Evolutionary conservation across 2,797 vertebrate genomes (phyloP), one percentile per base, ranked within the genome.

Genomic region (Dermochelys coriacea): DNA sequence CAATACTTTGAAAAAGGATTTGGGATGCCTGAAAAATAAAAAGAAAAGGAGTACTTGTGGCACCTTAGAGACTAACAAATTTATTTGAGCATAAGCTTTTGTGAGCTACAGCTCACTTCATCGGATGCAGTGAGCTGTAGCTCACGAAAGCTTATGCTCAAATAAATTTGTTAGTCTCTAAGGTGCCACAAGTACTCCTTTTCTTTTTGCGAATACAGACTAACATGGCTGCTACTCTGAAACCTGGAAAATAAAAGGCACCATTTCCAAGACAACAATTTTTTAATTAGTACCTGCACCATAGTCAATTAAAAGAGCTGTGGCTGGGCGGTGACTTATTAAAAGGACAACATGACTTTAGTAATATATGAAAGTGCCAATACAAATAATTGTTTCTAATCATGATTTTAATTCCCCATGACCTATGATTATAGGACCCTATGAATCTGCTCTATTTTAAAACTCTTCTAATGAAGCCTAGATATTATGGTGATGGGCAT

Each of bases 171-270:
- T n/a, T n/a, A n/a, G n/a, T n/a, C n/a, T n/a, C n/a, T n/a, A n/a
- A n/a, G n/a, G n/a, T n/a, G n/a, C n/a, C n/a, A n/a, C n/a, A n/a
- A n/a, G n/a, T n/a, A n/a, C n/a, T n/a, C n/a, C n/a, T n/a, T n/a
- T n/a, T n/a, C n/a, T n/a, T n/a, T n/a, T n/a, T n/a, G n/a, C n/a
- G n/a, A n/a, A n/a, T n/a, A n/a, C n/a, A n/a, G n/a, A n/a, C n/a
- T n/a, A n/a, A n/a, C n/a, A n/a, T n/a, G n/a, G n/a, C n/a, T n/a
- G n/a, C n/a, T n/a, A n/a, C n/a, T n/a, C n/a, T n/a, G n/a, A n/a
- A n/a, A n/a, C n/a, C n/a, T 47, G 31, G 25, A 90, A 74, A 75
- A 64, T 86, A n/a, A 85, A 89, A 95, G 52, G 50, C 79, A 68
- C 41, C 64, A 52, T 0, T 18, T 64, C 57, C 12, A 1, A 34